A percentile compares a stretch with the other conserved stretches of the same genome.
Conservation (phyloP, 2,113 vertebrate genomes). For the Carassius carassius region DNA sequence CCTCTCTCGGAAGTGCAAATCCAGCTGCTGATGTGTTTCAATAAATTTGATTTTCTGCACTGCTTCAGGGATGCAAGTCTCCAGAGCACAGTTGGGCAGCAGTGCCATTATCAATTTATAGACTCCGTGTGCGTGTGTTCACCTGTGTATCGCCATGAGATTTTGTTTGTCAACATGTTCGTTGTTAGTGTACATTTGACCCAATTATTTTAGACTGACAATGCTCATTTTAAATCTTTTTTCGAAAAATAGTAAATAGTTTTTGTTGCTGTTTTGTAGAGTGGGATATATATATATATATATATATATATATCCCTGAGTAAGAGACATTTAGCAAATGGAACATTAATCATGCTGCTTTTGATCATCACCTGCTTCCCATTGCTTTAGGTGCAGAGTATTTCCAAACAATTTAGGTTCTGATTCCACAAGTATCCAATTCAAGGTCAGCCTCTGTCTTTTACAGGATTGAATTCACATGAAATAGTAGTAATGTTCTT, state of each 20-base stretch:
- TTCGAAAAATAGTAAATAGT: too few species aligned
- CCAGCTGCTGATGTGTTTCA: conserved; percentile 70
- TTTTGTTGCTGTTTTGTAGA: background rate
- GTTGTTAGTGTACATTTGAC: background rate
- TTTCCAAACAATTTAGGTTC: conserved; percentile 43
- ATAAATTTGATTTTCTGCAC: conserved; percentile 75
- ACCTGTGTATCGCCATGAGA: background rate
- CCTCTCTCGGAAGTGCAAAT: conserved; percentile 76
- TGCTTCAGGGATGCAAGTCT: conserved; percentile 64
- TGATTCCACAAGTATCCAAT: too few species aligned
- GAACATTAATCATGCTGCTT: conserved; percentile 63
- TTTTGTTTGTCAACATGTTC: background rate
- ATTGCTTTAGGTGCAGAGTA: conserved; percentile 65
- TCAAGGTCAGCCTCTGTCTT: conserved; percentile 51
- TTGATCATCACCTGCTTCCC: conserved; percentile 75
- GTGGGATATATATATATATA: background rate
- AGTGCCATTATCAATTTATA: conserved; percentile 51
- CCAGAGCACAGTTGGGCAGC: conserved; percentile 59
- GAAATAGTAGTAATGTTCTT: conserved; percentile 36
- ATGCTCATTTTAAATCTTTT: background rate
- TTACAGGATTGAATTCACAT: conserved; percentile 10
- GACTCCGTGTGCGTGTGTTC: background rate
- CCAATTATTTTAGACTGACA: background rate
- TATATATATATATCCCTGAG: background rate
- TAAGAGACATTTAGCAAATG: conserved; percentile 48